These are phyloP conservation scores for Vireo altiloquus DNA, from an alignment of 2,113 vertebrate genomes.

Conservation along the genomic window DNA sequence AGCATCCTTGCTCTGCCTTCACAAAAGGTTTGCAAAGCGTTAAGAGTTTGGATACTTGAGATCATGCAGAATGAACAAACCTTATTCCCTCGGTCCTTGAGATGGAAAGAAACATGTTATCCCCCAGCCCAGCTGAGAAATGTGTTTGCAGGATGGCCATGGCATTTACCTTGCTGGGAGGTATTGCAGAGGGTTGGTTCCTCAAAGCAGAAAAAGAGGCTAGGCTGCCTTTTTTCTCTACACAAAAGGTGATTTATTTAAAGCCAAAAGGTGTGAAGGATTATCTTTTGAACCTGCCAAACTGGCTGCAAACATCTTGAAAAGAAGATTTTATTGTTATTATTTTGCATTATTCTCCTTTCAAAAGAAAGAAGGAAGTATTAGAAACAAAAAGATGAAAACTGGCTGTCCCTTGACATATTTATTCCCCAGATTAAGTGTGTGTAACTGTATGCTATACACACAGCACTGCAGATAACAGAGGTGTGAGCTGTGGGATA, in stretches of 20 bases:
- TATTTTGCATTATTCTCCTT: neutral
- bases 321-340: neutral
- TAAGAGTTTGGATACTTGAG: neutral
- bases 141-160: neutral
- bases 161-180: neutral
- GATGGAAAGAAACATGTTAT: neutral
- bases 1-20: neutral
- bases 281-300: conserved; percentile 32
- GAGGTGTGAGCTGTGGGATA: neutral
- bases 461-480: neutral
- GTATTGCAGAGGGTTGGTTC: neutral
- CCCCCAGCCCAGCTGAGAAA: neutral
- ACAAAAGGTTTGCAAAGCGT: neutral
- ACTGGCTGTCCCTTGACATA: neutral
- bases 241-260: conserved; percentile 27
- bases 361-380: neutral
- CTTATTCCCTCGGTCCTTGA: neutral
- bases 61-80: neutral
- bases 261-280: conserved; percentile 28
- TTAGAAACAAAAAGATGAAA: neutral
- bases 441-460: neutral
- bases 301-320: neutral
- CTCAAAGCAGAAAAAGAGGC: neutral
- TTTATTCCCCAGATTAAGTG: neutral
- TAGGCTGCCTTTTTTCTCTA: neutral